Evolutionary conservation across 2,113 vertebrate species (phyloP), one percentile per base, ranked within the genome.

Genomic region (Nibea albiflora): DNA sequence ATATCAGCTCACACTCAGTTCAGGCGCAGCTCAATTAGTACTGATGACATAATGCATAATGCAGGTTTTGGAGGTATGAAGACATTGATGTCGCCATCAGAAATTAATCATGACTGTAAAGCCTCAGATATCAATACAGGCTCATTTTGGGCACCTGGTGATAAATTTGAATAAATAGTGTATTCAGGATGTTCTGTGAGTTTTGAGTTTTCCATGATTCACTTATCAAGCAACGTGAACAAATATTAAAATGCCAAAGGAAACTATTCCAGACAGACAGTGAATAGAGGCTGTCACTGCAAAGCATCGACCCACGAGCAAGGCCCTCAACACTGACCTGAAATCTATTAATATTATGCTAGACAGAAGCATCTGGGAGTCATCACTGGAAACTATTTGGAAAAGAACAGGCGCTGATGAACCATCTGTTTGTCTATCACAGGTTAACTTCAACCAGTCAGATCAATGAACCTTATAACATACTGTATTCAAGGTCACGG

Each of bases 221-320:
- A 26, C 20, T 20, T 20, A 61, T 49, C 6, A 8, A 12, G 42
- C 35, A 73, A 22, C 22, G 35, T 47, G 56, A 31, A 26, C 11
- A 68, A 60, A 60, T 50, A 49, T 11, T 4, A 57, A 71, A 46
- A 56, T 42, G 46, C 57, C 71, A 62, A 50, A 61, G 19, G 8
- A 56, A 44, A 58, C 57, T 62, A 11, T 52, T 53, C 31, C 10
- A 24, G 24, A 22, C 11, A 9, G 22, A 31, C 24, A 68, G 11
- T 6, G 28, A 69, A 4, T 8, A 24, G 19, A 24, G 49, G 49
- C 66, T 53, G 65, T 3, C 14, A 28, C 1, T 28, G 24, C 24
- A 47, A 22, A 64, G 62, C 42, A 24, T 26, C n/a, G 14, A 65
- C 11, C 11, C 54, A 15, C 5, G 4, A 56, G 22, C n/a, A 14